phyloP scores from a whole-genome alignment of 2,888 invertebrate genomes.

The Hydriomena furcata region DNA sequence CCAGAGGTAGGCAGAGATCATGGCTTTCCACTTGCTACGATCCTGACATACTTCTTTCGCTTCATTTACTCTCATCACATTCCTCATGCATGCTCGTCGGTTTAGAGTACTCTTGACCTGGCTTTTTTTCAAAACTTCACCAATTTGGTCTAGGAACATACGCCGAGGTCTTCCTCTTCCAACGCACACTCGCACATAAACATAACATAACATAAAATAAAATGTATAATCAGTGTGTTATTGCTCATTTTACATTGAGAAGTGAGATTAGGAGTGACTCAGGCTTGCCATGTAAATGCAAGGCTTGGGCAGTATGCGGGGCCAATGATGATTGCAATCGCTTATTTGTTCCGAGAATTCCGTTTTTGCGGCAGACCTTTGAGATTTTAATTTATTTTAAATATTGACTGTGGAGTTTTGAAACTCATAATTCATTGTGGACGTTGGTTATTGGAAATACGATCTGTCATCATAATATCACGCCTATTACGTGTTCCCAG shows the following conservation, averaged over 20 bases:
- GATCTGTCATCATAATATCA: slow-evolving; percentile 4
- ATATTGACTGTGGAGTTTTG: slow-evolving; percentile 10
- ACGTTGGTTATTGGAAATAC: slow-evolving; percentile 11
- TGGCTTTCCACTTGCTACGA: no score
- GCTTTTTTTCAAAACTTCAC: no score
- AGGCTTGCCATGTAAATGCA: slow-evolving; percentile 6
- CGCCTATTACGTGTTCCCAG: neutral
- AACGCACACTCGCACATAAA: no score
- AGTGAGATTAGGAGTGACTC: slow-evolving; percentile 14
- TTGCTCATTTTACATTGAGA: neutral
- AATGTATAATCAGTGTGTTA: neutral
- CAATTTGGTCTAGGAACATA: no score
- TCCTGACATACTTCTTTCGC: no score
- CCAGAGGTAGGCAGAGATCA: no score
- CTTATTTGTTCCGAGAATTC: slow-evolving; percentile 33
- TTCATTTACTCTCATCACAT: no score
- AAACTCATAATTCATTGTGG: slow-evolving; percentile 11
- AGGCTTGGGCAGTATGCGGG: slow-evolving; percentile 15
- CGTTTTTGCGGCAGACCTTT: slow-evolving; percentile 24
- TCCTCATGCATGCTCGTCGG: no score
- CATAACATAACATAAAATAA: no score
- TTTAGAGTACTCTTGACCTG: no score
- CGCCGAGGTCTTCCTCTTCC: no score
- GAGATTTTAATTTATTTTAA: slow-evolving; percentile 25
- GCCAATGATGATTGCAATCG: slow-evolving; percentile 33